Evolutionary conservation across 2,888 invertebrate species (phyloP), one percentile per base, ranked within the genome.

Genomic region (Leucoptera coffeella): DNA sequence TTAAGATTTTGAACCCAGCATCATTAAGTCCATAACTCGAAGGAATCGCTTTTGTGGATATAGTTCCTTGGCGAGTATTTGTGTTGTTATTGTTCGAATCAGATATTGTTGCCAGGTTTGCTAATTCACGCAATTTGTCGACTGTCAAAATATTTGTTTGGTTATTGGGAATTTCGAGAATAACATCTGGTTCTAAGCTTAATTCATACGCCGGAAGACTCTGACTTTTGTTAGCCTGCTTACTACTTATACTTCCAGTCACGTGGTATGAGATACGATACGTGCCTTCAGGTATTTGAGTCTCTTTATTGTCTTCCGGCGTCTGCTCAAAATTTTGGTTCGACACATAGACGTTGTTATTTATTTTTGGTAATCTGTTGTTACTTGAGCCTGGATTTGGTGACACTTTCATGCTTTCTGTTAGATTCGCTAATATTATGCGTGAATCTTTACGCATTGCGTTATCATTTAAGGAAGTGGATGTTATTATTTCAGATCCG

Each of bases 1-100:
- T 82, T 29, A 80, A 47, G 34, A 82, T 74, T 43, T 77, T 74
- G 30, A 82, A 73, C 2, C 81, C 81, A 22, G 79, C 78, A 30
- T 77, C 74, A 44, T 79, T 80, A 12, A 78, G 45, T 1, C 74
- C 73, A 37, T 76, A 77, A 39, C 73, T 76, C 2, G 76, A 73
- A 11, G 74, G 74, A 30, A 77, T 73, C 3, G 77, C 77, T 58
- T 77, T 77, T 8, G 74, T 75, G 10, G 76, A 76, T 40, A 77
- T 76, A 12, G 73, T 53, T 27, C 69, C 58, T 15, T 72, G 71
- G 8, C 62, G 61, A 14, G 60, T 40, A 20, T 59, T 58, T 39
- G 65, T 56, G 22, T 69, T 71, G 12, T 61, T 60, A 35, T 75
- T 75, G 35, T 64, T 62, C 15, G 53, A 59, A 44, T 73, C 61